Conservation (phyloP, 2,113 vertebrate genomes). For the Steatornis caripensis region DNA sequence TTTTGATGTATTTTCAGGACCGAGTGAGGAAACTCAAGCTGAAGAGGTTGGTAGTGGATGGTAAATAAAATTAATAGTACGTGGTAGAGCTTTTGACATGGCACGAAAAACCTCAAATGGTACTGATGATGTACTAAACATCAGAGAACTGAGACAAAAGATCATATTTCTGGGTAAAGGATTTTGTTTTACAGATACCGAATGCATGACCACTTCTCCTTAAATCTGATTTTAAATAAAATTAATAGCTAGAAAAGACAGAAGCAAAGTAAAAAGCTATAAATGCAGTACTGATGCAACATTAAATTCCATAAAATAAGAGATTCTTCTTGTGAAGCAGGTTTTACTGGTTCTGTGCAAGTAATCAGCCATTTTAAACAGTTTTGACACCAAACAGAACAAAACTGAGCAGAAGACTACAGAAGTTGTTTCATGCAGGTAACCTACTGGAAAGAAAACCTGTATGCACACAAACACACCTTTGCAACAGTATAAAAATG, state of each 20-base stretch:
- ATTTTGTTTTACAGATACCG: neutral
- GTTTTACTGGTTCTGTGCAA: neutral
- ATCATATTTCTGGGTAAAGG: neutral
- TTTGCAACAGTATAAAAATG: neutral
- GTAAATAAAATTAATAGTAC: constrained; percentile 4
- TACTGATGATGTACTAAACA: neutral
- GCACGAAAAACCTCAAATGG: neutral
- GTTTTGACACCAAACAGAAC: neutral
- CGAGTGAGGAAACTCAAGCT: neutral
- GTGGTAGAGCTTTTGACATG: neutral
- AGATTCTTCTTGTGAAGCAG: neutral
- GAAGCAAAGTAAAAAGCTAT: neutral
- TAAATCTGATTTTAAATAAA: neutral
- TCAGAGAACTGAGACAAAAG: neutral
- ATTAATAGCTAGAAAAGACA: neutral
- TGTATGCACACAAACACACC: neutral
- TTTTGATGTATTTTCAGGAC: neutral
- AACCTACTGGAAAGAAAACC: neutral
- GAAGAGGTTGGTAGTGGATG: neutral
- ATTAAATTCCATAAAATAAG: neutral
- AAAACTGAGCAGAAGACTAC: neutral
- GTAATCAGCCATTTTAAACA: neutral
- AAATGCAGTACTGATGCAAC: neutral
- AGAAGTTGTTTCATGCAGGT: neutral
- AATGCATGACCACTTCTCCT: neutral